Conservation (phyloP, 2,113 vertebrate genomes). For the Platysternon megacephalum region DNA sequence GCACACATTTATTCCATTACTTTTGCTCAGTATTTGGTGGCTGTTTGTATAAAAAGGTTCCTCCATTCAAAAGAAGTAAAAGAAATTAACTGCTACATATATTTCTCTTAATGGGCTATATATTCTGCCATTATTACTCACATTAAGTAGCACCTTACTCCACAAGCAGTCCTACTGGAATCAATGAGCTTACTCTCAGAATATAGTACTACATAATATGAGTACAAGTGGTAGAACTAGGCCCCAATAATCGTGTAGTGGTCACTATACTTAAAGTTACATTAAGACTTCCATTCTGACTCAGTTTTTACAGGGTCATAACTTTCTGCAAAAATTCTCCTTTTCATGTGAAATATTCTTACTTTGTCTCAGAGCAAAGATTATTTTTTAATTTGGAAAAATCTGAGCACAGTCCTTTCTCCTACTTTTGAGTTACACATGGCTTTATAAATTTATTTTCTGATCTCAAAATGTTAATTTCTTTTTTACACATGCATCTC, state of each 20-base stretch:
- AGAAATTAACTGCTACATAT: neutral
- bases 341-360: neutral
- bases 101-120: neutral
- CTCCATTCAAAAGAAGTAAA: neutral
- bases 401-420: neutral
- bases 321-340: neutral
- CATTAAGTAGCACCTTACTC: neutral
- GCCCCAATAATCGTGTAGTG: neutral
- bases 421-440: neutral
- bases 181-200: neutral
- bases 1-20: neutral
- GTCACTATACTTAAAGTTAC: neutral
- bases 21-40: neutral
- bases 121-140: neutral
- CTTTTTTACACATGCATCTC: neutral
- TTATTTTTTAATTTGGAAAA: neutral
- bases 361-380: neutral
- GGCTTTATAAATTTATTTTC: neutral
- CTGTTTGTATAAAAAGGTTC: neutral
- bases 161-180: neutral
- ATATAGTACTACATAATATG: neutral
- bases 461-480: neutral
- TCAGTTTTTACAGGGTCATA: neutral
- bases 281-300: neutral
- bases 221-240: neutral